Evolutionary conservation across 1,140 invertebrate species (phyloP), one percentile per base, ranked within the genome.

Genomic region (Drosophila busckii): DNA sequence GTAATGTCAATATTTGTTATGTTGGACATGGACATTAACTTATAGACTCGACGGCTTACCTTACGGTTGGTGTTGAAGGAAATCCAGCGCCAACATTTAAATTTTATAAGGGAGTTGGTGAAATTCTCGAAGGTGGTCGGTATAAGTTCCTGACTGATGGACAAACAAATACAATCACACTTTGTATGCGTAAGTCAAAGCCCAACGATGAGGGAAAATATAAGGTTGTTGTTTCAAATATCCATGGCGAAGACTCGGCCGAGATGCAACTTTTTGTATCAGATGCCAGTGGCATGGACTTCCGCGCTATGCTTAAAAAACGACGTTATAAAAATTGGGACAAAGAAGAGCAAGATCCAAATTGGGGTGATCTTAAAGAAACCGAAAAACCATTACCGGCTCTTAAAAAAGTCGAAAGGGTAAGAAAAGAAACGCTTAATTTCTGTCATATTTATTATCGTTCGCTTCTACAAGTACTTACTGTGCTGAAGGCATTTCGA

Each of bases 191-290:
- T 73, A 99, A 99, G 90, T 92, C 96, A 59, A 97, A 98, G 87
- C 93, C 96, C 7, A 96, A 96, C 82, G 98, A 99, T 92, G 98
- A 99, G 89, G 97, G 96, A 20, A 95, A 95, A 87, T 99, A 99
- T 89, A 96, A 94, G 86, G 91, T 98, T 70, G 92, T 96, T 41
- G 92, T 99, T 44, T 94, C 93, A 83, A 98, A 99, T 86, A 93
- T 93, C 45, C 94, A 98, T 84, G 98, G 98, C 49, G 95, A 96
- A 87, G 97, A 98, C 87, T 94, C 94, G 0, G 96, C 96, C 49
- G 96, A 98, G 85, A 97, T 97, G 91, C 94, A 94, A 75, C 90
- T 99, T 61, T 98, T 97, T 87, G 97, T 99, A 20, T 98, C 97
- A 70, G 97, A 97, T 92, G 92, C 97, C 55, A 96, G 95, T 89